Percentiles rank a stretch among this genome's conserved stretches.
phyloP scores from a whole-genome alignment of 2,888 invertebrate genomes.

The Busseola fusca region DNA sequence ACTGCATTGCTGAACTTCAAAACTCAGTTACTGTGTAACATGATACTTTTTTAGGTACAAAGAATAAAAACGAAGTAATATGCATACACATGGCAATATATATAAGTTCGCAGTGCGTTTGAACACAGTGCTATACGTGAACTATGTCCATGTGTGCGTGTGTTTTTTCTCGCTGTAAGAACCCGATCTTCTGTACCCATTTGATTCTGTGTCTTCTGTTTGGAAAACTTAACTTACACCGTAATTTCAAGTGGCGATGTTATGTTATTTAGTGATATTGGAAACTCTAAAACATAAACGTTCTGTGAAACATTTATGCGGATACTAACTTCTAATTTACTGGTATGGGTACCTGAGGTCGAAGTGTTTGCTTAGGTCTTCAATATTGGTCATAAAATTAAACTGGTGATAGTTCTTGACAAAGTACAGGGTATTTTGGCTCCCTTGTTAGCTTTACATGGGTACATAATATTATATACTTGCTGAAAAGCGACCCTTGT shows the following conservation, averaged over 20 bases:
- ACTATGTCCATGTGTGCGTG: background rate
- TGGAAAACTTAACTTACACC: conserved; percentile 46
- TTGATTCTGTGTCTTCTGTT: conserved; percentile 20
- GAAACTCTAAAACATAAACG: conserved; percentile 51
- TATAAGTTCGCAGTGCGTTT: background rate
- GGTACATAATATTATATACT: background rate
- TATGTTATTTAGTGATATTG: conserved; percentile 51
- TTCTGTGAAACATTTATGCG: conserved; percentile 49
- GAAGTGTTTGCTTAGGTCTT: conserved; percentile 53
- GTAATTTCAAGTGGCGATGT: conserved; percentile 58
- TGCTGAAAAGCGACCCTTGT: conserved; percentile 24
- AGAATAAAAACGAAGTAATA: too few relatives aligned
- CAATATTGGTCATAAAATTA: conserved; percentile 47
- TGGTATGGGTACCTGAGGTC: conserved; percentile 41
- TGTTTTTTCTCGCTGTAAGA: background rate
- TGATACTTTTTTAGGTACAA: too few relatives aligned
- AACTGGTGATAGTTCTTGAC: conserved; percentile 42
- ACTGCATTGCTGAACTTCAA: too few relatives aligned
- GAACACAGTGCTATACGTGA: background rate
- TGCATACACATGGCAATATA: background rate
- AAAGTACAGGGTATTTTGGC: conserved; percentile 30
- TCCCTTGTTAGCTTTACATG: conserved; percentile 15
- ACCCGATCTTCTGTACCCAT: background rate
- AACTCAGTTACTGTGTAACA: too few relatives aligned
- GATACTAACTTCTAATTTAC: conserved; percentile 50